Evolutionary conservation across 2,113 vertebrate species (phyloP).

Genomic region (Larimichthys polyactis): DNA sequence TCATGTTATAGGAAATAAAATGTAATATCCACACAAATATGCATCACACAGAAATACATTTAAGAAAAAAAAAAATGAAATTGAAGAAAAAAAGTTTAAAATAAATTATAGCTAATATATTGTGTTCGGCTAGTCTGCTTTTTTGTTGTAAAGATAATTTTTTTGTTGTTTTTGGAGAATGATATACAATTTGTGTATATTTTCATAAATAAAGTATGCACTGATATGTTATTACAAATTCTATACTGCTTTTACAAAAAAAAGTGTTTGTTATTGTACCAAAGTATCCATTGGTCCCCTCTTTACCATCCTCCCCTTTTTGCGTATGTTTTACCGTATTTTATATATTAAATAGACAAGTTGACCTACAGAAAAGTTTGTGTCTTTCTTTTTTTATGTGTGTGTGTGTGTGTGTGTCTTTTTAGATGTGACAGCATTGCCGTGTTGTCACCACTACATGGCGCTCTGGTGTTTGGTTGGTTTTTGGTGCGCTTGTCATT

Average conservation of each 20-base stretch:
- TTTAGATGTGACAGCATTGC: not conserved
- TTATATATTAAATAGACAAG: slow-evolving; percentile 92
- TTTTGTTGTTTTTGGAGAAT: slow-evolving; percentile 90
- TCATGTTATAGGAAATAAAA: slow-evolving; percentile 84
- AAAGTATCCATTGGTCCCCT: slow-evolving; percentile 93
- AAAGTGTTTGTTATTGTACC: slow-evolving; percentile 94
- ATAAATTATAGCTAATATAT: slow-evolving; percentile 94
- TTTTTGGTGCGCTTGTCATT: not conserved
- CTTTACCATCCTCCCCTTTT: slow-evolving; percentile 80
- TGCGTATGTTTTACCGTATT: slow-evolving; percentile 90
- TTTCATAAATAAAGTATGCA: slow-evolving; percentile 98
- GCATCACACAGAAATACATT: slow-evolving; percentile 84
- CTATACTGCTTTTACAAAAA: slow-evolving; percentile 95
- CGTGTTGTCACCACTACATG: slow-evolving; percentile 42
- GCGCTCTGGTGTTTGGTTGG: not conserved
- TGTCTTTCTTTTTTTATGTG: slow-evolving; percentile 34
- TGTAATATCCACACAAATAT: slow-evolving; percentile 88
- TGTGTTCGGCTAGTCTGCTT: slow-evolving; percentile 94
- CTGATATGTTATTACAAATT: slow-evolving; percentile 95
- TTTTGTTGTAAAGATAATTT: slow-evolving; percentile 86
- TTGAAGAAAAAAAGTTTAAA: slow-evolving; percentile 81
- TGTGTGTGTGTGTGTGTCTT: not conserved
- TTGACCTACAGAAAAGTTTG: slow-evolving; percentile 82
- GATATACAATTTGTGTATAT: slow-evolving; percentile 97
- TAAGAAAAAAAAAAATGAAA: slow-evolving; percentile 73